A percentile compares a stretch with the other conserved stretches of the same genome.
Evolutionary conservation across 1,140 invertebrate genomes (phyloP).

Genomic region (Elysia chlorotica): DNA sequence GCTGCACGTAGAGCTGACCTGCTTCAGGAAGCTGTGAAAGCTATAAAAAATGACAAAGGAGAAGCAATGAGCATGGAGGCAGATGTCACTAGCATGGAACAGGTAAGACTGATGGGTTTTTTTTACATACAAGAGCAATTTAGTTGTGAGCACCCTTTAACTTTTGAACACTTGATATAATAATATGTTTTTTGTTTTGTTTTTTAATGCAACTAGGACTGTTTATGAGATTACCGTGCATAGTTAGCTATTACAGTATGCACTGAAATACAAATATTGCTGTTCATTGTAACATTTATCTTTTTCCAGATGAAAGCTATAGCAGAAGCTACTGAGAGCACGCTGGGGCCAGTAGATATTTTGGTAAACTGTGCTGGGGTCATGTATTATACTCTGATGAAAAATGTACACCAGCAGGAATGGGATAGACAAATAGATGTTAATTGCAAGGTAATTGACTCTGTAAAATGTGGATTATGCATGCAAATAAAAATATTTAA

Average conservation of each 20-base stretch:
- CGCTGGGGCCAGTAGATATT: constrained; percentile 61
- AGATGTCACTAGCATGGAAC: constrained; percentile 52
- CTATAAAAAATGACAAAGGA: constrained; percentile 68
- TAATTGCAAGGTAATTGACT: constrained; percentile 57
- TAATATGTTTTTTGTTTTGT: no score
- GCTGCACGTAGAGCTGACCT: constrained; percentile 74
- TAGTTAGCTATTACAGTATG: no score
- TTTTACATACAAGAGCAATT: no score
- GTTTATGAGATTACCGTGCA: no score
- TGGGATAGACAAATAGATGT: constrained; percentile 62
- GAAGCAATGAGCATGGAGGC: constrained; percentile 49
- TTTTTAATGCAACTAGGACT: no score
- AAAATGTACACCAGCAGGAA: constrained; percentile 60
- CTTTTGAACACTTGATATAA: no score
- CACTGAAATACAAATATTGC: no score
- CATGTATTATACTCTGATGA: constrained; percentile 63
- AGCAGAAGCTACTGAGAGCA: constrained; percentile 48
- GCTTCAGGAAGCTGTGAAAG: constrained; percentile 73
- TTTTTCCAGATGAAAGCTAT: constrained; percentile 47
- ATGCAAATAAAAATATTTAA: no score
- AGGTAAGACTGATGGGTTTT: no score
- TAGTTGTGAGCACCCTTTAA: no score
- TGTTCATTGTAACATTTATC: no score
- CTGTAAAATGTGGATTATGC: no score
- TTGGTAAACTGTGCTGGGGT: constrained; percentile 64